These are phyloP conservation scores for Drosophila pallidifrons DNA, from an alignment of 1,140 invertebrate genomes.

Conservation along the genomic window DNA sequence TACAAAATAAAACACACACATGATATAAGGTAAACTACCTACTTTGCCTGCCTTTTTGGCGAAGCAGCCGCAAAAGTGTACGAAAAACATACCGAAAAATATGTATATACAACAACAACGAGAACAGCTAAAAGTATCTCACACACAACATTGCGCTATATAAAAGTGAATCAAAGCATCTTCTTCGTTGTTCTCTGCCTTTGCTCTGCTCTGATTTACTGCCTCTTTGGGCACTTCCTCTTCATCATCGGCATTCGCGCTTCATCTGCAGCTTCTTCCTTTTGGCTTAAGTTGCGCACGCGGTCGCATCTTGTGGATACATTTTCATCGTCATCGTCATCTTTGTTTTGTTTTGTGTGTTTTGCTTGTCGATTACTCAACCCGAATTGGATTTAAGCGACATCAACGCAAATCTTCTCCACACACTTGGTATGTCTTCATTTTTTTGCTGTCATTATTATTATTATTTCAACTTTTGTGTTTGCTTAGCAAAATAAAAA, in stretches of 20 bases:
- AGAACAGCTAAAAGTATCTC: constrained; percentile 16
- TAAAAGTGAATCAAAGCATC: constrained; percentile 49
- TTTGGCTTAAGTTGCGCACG: background rate
- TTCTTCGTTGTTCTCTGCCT: constrained; percentile 8
- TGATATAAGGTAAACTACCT: constrained; percentile 73
- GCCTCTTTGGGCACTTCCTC: constrained; percentile 66
- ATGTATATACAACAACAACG: constrained; percentile 16
- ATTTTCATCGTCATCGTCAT: constrained; percentile 11
- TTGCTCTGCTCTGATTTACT: constrained; percentile 72
- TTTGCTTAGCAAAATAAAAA: constrained; percentile 50
- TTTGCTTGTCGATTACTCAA: constrained; percentile 32
- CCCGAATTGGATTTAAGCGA: constrained; percentile 60
- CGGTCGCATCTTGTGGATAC: constrained; percentile 41
- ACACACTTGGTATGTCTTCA: constrained; percentile 56
- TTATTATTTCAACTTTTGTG: constrained; percentile 37
- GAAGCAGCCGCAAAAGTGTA: constrained; percentile 77
- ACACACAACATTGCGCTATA: constrained; percentile 46
- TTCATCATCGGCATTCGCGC: constrained; percentile 61
- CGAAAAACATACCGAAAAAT: constrained; percentile 70
- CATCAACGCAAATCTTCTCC: constrained; percentile 37
- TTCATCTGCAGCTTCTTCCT: constrained; percentile 21
- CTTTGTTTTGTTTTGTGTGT: constrained; percentile 12
- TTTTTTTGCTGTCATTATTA: constrained; percentile 17
- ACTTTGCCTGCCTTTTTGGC: constrained; percentile 68
- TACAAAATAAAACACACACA: constrained; percentile 25